Evolutionary conservation across 2,113 vertebrate species (phyloP).

Genomic region (Elaphurus davidianus): DNA sequence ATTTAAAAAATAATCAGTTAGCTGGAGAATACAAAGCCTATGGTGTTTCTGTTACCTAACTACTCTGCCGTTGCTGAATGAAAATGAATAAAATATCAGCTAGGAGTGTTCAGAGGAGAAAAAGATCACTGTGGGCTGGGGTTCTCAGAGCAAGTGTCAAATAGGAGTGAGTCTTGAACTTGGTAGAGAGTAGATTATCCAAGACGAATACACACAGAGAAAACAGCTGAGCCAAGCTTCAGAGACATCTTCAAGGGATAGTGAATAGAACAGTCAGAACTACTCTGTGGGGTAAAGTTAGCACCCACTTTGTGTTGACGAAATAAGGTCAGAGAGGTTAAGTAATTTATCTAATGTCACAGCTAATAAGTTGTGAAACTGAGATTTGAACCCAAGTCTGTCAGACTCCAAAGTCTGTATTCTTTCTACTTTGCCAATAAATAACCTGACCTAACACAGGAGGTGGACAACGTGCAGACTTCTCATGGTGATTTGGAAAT

Average conservation of each 20-base stretch:
- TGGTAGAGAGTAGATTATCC: not conserved
- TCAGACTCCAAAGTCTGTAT: not conserved
- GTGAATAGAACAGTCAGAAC: not conserved
- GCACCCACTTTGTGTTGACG: not conserved
- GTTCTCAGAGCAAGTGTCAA: not conserved
- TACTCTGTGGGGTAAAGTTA: not conserved
- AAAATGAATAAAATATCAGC: not conserved
- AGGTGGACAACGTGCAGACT: not conserved
- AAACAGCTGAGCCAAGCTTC: not conserved
- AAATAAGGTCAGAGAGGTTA: not conserved
- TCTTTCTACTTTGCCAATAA: conserved; percentile 13
- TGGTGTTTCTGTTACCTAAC: not conserved
- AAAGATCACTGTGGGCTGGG: not conserved
- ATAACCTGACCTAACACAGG: not conserved
- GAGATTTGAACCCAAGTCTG: conserved; percentile 10
- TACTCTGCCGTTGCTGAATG: not conserved
- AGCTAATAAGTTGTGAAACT: not conserved
- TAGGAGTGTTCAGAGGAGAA: not conserved
- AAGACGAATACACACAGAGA: not conserved
- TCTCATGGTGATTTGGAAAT: not conserved
- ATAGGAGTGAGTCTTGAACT: not conserved
- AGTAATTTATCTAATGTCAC: not conserved
- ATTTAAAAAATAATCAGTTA: not conserved
- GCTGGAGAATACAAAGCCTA: not conserved
- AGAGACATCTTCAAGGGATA: not conserved